Percentiles rank a stretch among this genome's conserved stretches.
phyloP scores from a whole-genome alignment of 2,113 vertebrate genomes.

The Shinisaurus crocodilurus region DNA sequence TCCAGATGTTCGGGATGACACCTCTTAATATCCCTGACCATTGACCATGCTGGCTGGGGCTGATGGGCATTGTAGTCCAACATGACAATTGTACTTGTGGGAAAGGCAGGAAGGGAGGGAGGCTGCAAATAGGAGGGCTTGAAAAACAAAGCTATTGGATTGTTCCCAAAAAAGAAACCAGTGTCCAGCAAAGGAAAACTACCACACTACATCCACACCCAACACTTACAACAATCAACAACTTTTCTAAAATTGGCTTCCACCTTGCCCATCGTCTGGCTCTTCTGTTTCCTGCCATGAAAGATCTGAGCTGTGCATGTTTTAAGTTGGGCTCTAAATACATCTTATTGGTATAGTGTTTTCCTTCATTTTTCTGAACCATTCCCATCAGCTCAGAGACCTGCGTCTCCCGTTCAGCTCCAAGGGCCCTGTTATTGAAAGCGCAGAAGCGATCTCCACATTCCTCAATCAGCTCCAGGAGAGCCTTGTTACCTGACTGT shows the following conservation, averaged over 20 bases:
- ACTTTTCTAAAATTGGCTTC: not conserved
- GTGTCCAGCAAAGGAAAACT: not conserved
- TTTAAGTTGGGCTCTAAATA: not conserved
- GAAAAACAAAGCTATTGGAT: not conserved
- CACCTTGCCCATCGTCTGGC: not conserved
- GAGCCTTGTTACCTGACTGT: rapidly evolving
- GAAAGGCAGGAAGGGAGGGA: not conserved
- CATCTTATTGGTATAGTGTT: not conserved
- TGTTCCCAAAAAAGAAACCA: not conserved
- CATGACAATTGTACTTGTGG: too few species aligned
- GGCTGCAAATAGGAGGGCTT: too few species aligned
- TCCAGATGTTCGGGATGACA: too few species aligned
- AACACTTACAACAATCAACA: not conserved
- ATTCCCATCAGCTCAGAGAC: not conserved
- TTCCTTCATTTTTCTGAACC: rapidly evolving
- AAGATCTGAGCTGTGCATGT: rapidly evolving
- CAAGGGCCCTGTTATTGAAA: not conserved
- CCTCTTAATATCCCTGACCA: too few species aligned
- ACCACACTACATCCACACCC: not conserved
- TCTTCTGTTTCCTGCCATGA: not conserved
- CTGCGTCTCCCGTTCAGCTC: not conserved
- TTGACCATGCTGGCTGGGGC: too few species aligned
- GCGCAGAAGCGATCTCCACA: not conserved
- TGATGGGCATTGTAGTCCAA: too few species aligned
- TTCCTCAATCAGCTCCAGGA: rapidly evolving